Percentiles rank a stretch among this genome's conserved stretches.
Conservation (phyloP, 2,888 invertebrate species). For the Eristalis pertinax region DNA sequence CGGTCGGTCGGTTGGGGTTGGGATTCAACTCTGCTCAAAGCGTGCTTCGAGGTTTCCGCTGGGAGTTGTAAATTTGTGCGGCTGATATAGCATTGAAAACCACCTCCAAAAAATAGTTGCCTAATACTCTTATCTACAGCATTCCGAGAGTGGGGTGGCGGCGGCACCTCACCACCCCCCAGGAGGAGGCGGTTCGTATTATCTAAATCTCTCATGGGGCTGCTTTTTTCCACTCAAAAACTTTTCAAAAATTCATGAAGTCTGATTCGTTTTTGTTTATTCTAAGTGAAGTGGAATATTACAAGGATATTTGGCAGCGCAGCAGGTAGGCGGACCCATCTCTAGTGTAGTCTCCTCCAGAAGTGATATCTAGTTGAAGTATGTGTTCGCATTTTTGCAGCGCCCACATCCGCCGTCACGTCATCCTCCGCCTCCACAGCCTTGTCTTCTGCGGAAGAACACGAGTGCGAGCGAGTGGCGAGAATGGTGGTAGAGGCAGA, state of each 20-base stretch:
- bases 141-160: slow-evolving; percentile 14
- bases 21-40: slow-evolving; percentile 50
- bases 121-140: slow-evolving; percentile 57
- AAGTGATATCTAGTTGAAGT: slow-evolving; percentile 62
- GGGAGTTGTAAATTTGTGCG: slow-evolving; percentile 72
- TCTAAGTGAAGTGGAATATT: slow-evolving; percentile 72
- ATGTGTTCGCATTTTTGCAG: slow-evolving; percentile 25
- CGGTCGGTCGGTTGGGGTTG: neutral
- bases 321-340: slow-evolving; percentile 56
- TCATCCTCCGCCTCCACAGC: no score
- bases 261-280: slow-evolving; percentile 72
- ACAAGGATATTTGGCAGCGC: slow-evolving; percentile 63
- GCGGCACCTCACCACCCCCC: slow-evolving; percentile 13
- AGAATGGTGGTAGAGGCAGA: neutral
- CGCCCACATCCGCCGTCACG: neutral
- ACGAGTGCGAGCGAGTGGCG: neutral
- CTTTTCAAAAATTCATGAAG: slow-evolving; percentile 72
- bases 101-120: slow-evolving; percentile 66
- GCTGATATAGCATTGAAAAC: slow-evolving; percentile 71
- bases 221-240: slow-evolving; percentile 72
- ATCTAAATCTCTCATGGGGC: slow-evolving; percentile 60
- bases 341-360: slow-evolving; percentile 59
- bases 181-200: neutral
- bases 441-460: neutral
- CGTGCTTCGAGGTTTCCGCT: slow-evolving; percentile 56